Conservation (phyloP, 2,113 vertebrate genomes). For the Nestor notabilis region DNA sequence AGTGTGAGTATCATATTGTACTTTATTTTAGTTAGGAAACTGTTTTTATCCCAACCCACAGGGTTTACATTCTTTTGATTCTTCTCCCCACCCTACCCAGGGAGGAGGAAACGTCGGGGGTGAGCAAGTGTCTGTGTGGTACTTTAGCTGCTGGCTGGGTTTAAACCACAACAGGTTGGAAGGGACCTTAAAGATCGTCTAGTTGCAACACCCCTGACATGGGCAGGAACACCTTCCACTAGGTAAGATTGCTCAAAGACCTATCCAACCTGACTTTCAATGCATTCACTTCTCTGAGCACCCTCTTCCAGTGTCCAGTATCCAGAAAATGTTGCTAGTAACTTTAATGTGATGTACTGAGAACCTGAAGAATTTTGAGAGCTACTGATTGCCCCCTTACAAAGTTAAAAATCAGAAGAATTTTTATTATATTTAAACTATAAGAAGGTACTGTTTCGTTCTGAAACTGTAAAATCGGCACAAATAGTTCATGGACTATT, state of each 20-base stretch:
- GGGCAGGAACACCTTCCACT: neutral
- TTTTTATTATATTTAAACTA: neutral
- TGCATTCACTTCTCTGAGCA: neutral
- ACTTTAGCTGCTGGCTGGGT: neutral
- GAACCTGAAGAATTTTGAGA: neutral
- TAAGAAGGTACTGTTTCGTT: neutral
- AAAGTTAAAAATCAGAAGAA: neutral
- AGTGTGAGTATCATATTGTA: neutral
- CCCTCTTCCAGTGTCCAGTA: neutral
- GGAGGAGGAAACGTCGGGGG: neutral
- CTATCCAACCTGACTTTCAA: neutral
- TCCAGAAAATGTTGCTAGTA: neutral
- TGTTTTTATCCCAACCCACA: neutral
- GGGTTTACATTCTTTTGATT: neutral
- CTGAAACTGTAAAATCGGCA: neutral
- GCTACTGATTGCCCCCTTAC: neutral
- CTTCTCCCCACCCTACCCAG: neutral
- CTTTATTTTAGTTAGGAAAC: neutral
- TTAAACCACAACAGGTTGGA: neutral
- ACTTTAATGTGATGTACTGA: neutral
- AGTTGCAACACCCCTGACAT: neutral
- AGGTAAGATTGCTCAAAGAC: neutral
- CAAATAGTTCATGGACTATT: neutral
- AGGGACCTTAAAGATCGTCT: neutral
- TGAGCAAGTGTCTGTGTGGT: neutral